Evolutionary conservation across 2,797 vertebrate genomes (phyloP), one percentile per base, ranked within the genome.

Genomic region (Nothura maculosa): DNA sequence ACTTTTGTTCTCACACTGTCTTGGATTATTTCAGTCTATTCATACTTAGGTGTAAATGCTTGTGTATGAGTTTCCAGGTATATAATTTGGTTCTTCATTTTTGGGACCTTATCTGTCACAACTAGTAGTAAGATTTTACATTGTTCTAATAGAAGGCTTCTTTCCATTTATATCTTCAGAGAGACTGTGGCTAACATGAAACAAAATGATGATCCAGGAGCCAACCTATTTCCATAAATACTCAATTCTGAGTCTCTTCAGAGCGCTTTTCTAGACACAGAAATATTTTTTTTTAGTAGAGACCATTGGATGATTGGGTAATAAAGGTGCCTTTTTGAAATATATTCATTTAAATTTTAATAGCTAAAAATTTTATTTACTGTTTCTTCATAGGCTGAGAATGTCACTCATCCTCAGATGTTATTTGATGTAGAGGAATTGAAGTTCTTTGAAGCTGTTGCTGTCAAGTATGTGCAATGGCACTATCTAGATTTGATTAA

Each of bases 361-460:
- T 94, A 92, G 57, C 82, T 79, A 38, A 93, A 94, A 92, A 74
- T 61, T 89, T 43, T 94, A 89, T 92, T 92, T 96, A 91, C 85
- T 80, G 52, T 87, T 95, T 92, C 54, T 96, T 78, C 92, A 74
- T 90, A 82, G 85, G 25, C 87, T 94, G 89, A 86, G 70, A 81
- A 28, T 88, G 91, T 92, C 57, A 0, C 54, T 95, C 61, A 74
- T 89, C 89, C 55, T 95, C 72, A 85, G 85, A 93, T 76, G 63
- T 93, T 96, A 77, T 95, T 96, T 96, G 96, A 96, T 92, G 89
- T 82, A 55, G 95, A 77, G 74, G 61, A 89, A 64, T 92, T 81
- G 89, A 96, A 91, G 82, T 86, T 91, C 94, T 96, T 96, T 95
- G 96, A 96, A 96, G 93, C 72, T 79, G 63, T 74, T 91, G 77